Evolutionary conservation across 1,140 invertebrate genomes (phyloP), one percentile per base, ranked within the genome.

Genomic region (Caligus rogercresseyi): DNA sequence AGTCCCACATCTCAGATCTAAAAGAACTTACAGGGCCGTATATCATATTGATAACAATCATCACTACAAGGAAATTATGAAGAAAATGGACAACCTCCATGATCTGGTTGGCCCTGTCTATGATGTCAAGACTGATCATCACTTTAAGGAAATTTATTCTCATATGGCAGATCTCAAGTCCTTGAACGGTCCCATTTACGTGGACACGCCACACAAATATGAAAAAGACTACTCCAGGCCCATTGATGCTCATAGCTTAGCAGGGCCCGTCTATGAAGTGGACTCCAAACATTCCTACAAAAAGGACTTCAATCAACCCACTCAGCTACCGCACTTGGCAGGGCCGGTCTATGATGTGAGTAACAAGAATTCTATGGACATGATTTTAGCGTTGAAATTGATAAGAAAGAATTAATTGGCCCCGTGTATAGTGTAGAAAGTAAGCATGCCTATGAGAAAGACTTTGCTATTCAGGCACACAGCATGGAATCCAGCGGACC

Each of bases 21-120:
- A 63, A 63, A 25, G 52, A 16, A 1, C 31, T 63, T n/a, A 63
- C 61, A 3, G 61, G 61, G 57, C 61, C 61, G 61, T 63, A 25
- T 63, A 58, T 25, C 2, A 63, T 54, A 63, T 63, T 63, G 52
- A 63, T 13, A 63, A 25, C 14, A 57, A 54, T 4, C 61, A 63
- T 53, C 15, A 25, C 24, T 63, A 53, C 53, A n/a, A 16, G 14
- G 52, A 63, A 21, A 58, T 63, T 16, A 51, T 57, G 15, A 25
- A 24, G 25, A 63, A 63, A 24, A 26, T 63, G 56, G 21, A 54
- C 3, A 25, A 55, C n/a, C 21, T 63, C 15, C 18, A 55, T 14
- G 2, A n/a, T 26, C 24, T 63, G 23, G 21, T 18, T 4, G 61
- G 61, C 21, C 61, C 61, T n/a, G 61, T 63, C 13, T 63, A 59